These are phyloP conservation scores for Aphelenchoides fujianensis DNA, from an alignment of 1,140 invertebrate genomes.

Conservation along the genomic window DNA sequence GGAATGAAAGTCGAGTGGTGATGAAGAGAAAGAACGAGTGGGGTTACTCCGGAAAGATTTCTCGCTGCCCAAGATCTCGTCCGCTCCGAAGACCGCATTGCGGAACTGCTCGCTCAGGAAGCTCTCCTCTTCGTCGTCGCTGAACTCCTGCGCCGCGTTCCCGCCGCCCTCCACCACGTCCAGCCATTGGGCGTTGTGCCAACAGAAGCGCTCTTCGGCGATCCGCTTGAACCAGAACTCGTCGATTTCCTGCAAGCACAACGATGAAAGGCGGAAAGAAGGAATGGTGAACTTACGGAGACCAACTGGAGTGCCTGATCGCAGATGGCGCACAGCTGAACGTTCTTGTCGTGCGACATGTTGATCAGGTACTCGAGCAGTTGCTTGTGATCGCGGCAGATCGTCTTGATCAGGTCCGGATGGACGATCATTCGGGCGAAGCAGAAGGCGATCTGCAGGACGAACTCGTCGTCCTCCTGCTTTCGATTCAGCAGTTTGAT, in stretches of 20 bases:
- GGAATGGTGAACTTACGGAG: slow-evolving; percentile 68
- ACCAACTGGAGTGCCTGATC: slow-evolving; percentile 86
- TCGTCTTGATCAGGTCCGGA: slow-evolving; percentile 77
- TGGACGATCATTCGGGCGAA: slow-evolving; percentile 85
- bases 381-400: slow-evolving; percentile 61
- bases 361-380: slow-evolving; percentile 78
- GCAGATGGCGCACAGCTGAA: slow-evolving; percentile 83
- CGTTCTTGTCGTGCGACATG: slow-evolving; percentile 93
- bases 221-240: slow-evolving; percentile 85
- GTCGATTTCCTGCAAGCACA: slow-evolving; percentile 72
- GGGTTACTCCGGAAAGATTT: too few relatives aligned
- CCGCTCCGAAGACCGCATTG: slow-evolving; percentile 14
- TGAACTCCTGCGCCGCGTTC: neutral
- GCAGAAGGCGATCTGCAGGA: slow-evolving; percentile 87
- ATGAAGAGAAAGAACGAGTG: too few relatives aligned
- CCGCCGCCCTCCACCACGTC: slow-evolving; percentile 75
- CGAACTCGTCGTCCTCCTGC: slow-evolving; percentile 94
- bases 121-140: slow-evolving; percentile 22
- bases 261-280: neutral
- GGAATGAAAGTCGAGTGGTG: too few relatives aligned
- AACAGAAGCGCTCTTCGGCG: slow-evolving; percentile 86
- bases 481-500: slow-evolving; percentile 71
- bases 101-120: slow-evolving; percentile 15
- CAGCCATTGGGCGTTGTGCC: slow-evolving; percentile 94
- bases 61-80: slow-evolving; percentile 5